Base-by-base conservation (phyloP, 1,140 invertebrate genomes). In the Armadillidium nasatum region DNA sequence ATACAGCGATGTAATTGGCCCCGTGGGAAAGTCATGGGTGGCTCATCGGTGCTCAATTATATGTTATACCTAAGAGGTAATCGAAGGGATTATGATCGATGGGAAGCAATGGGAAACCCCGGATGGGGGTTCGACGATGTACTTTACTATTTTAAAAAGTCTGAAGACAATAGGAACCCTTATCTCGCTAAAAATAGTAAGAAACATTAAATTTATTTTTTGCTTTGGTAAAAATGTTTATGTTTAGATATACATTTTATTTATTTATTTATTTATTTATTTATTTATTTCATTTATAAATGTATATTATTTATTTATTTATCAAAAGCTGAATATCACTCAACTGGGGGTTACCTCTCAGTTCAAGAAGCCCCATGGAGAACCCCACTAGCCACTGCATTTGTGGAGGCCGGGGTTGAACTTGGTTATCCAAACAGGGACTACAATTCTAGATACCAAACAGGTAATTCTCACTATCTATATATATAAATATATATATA, bases 1-100 rank as follows among this genome's bases (percentile, higher is more conserved):
- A 33, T 33, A 33, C 33, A 33, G 33, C 33, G 33, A 33, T 33
- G 33, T 33, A 33, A 33, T 33, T 33, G 33, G 33, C 50, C 75
- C 19, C 19, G 43, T 44, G 73, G 76, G 22, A 72, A 46, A 73
- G 76, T 82, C 21, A 76, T 87, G 72, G 89, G 88, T 21, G 96
- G 96, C 11, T 93, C 93, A 44, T 95, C 93, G 66, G 94, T 95
- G 0, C 87, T 98, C 0, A 98, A 98, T 84, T 94, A 94, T 1
- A 96, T 97, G 94, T 89, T 97, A 10, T 98, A 98, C 85, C 91
- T 97, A 0, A 88, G 96, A 54, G 96, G 96, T 23, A 96, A 98
- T 83, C 89, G 90, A 10, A 90, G 88, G 66, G 96, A 99, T 83
- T 98, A 95, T 85, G 94, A 98, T 83, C 87, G 91, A 10, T 98